Conservation (phyloP, 2,113 vertebrate species). For the Peromyscus californicus region DNA sequence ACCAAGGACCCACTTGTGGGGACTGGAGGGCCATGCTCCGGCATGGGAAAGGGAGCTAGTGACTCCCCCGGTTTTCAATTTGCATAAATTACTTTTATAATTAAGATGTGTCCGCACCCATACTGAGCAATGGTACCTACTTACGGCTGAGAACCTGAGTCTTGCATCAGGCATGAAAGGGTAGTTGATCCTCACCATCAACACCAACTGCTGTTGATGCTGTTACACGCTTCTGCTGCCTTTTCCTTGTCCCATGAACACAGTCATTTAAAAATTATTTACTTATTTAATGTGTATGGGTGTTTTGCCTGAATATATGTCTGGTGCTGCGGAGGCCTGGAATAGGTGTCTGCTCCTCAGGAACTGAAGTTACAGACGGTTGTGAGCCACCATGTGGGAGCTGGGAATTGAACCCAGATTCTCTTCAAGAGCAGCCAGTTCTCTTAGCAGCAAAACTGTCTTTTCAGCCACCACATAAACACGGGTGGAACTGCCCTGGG, state of each 20-base stretch:
- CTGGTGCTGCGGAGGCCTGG: neutral
- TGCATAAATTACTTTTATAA: constrained; percentile 64
- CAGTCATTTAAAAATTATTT: constrained; percentile 44
- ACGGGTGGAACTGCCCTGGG: neutral
- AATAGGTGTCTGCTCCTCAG: neutral
- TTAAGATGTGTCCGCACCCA: constrained; percentile 67
- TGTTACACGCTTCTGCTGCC: constrained; percentile 50
- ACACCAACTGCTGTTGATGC: constrained; percentile 55
- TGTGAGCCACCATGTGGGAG: neutral
- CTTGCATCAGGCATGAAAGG: neutral
- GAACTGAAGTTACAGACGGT: neutral
- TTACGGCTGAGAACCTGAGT: neutral
- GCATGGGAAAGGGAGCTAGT: neutral
- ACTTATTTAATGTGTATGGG: neutral
- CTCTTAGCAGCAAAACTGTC: neutral
- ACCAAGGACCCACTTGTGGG: neutral
- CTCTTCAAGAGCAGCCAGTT: no score
- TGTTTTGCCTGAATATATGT: neutral
- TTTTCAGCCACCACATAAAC: neutral
- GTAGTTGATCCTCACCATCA: neutral
- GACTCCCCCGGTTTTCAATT: constrained; percentile 22
- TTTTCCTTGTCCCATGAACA: constrained; percentile 10
- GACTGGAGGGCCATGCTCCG: neutral
- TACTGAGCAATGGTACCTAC: constrained; percentile 46
- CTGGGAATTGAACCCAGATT: neutral